phyloP scores from a whole-genome alignment of 2,113 vertebrate genomes.

The Kryptolebias marmoratus region DNA sequence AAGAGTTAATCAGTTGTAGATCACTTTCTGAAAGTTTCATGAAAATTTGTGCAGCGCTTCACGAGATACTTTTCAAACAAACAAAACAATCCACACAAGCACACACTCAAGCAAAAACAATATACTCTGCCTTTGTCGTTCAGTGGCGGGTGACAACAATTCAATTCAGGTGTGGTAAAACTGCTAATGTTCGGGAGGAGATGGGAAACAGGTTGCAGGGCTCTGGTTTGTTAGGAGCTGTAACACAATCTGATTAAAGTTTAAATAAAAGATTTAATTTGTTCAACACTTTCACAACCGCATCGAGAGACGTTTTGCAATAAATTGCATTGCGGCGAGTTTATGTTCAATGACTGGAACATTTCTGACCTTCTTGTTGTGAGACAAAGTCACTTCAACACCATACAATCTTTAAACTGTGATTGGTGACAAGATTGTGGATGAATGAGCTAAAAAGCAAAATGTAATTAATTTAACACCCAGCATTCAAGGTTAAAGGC shows the following conservation, averaged over 20 bases:
- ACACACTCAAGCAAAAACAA: too few relatives aligned
- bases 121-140: too few relatives aligned
- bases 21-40: too few relatives aligned
- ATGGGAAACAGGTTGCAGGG: not conserved
- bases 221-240: not conserved
- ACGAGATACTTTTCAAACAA: too few relatives aligned
- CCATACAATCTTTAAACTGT: constrained; percentile 19
- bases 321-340: constrained; percentile 60
- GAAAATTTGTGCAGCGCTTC: too few relatives aligned
- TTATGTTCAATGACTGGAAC: constrained; percentile 64
- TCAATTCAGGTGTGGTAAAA: constrained; percentile 1
- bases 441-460: constrained; percentile 35
- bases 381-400: constrained; percentile 66
- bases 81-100: too few relatives aligned
- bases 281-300: constrained; percentile 22
- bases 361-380: constrained; percentile 71
- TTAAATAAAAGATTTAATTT: not conserved
- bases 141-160: not conserved
- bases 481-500: constrained; percentile 22
- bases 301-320: constrained; percentile 51
- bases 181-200: not conserved
- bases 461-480: constrained; percentile 32
- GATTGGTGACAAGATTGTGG: constrained; percentile 19
- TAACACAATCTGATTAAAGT: not conserved
- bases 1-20: too few relatives aligned